phyloP scores from a whole-genome alignment of 1,140 invertebrate genomes.

The Orius insidiosus region DNA sequence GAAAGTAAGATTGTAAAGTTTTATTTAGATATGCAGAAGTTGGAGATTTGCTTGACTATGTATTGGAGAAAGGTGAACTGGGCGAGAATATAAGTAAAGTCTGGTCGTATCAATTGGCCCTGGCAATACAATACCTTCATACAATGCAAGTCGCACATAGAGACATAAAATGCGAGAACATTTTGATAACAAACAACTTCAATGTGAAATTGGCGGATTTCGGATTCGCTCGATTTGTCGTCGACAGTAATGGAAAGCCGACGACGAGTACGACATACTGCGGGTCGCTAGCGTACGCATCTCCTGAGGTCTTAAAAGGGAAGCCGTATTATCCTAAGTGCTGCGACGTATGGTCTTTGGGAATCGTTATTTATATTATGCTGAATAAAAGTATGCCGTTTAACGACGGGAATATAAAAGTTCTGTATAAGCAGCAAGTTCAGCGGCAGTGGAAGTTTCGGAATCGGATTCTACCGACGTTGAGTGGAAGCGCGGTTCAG shows the following conservation, averaged over 20 bases:
- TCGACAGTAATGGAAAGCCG: constrained; percentile 31
- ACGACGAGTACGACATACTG: constrained; percentile 42
- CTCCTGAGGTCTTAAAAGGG: constrained; percentile 47
- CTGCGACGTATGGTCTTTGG: constrained; percentile 50
- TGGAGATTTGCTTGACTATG: constrained; percentile 46
- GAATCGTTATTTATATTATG: constrained; percentile 49
- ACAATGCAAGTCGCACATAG: constrained; percentile 52
- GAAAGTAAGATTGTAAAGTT: too few relatives aligned
- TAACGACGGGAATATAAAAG: constrained; percentile 5
- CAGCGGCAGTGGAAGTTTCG: constrained; percentile 6
- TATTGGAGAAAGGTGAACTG: constrained; percentile 40
- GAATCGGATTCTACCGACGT: constrained; percentile 19
- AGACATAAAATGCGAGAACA: constrained; percentile 63
- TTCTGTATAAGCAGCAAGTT: constrained; percentile 6
- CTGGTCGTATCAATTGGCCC: constrained; percentile 47
- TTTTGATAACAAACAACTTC: constrained; percentile 46
- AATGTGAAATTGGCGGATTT: constrained; percentile 67
- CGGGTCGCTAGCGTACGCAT: constrained; percentile 48
- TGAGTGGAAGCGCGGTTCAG: constrained; percentile 39
- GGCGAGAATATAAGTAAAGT: constrained; percentile 40
- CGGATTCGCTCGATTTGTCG: constrained; percentile 44
- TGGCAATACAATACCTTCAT: constrained; percentile 51
- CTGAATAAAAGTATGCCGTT: constrained; percentile 66
- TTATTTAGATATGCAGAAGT: constrained; percentile 33
- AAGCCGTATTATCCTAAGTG: constrained; percentile 42